These are phyloP conservation scores for Chrysolina haemoptera DNA, from an alignment of 2,888 invertebrate species.

Conservation along the genomic window DNA sequence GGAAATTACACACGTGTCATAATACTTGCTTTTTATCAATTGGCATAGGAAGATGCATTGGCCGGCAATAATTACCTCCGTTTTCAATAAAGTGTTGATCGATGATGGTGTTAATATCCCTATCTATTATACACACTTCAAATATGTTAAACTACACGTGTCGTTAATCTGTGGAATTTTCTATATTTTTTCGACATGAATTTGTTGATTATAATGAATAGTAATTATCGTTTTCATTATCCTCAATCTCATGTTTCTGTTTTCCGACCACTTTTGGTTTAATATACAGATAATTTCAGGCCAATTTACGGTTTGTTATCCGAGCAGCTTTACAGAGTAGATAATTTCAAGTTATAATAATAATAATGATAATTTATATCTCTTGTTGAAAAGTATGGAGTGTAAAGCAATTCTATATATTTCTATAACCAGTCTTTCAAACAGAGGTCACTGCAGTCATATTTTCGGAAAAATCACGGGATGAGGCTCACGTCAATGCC, in stretches of 20 bases:
- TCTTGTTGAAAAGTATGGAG: too few species aligned
- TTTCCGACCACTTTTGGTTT: neutral
- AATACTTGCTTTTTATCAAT: neutral
- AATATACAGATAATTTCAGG: neutral
- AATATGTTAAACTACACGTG: neutral
- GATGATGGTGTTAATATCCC: neutral
- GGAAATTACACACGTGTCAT: neutral
- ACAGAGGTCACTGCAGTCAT: too few species aligned
- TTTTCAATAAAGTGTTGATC: neutral
- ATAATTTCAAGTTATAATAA: neutral
- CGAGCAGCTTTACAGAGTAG: neutral
- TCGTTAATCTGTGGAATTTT: neutral
- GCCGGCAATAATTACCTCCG: neutral
- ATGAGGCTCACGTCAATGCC: too few species aligned
- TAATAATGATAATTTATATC: too few species aligned
- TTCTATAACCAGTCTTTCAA: too few species aligned
- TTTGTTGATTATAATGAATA: neutral
- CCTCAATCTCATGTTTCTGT: neutral
- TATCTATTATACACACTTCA: neutral
- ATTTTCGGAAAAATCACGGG: too few species aligned
- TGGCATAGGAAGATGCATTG: neutral
- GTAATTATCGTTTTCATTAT: neutral
- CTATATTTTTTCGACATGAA: neutral
- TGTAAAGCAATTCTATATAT: too few species aligned
- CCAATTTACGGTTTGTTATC: neutral